phyloP scores from a whole-genome alignment of 2,888 invertebrate species.

The Diplazon laetatorius region DNA sequence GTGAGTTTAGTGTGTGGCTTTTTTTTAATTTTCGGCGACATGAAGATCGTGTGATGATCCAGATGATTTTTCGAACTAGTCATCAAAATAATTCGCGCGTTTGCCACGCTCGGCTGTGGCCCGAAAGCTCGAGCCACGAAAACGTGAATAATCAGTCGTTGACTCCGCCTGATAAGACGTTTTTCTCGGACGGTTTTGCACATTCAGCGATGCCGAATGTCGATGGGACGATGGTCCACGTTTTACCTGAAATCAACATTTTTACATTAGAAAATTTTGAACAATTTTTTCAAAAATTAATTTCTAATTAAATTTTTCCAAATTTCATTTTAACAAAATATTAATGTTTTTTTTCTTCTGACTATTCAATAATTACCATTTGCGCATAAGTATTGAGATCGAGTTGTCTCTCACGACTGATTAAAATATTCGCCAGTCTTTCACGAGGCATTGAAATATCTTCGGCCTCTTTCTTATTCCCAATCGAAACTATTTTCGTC shows the following conservation, averaged over 20 bases:
- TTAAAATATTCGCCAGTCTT: neutral
- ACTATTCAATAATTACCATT: neutral
- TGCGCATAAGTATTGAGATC: conserved; percentile 1
- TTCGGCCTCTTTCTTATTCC: neutral
- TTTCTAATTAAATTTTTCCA: too few relatives aligned
- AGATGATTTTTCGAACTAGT: conserved; percentile 39
- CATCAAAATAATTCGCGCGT: neutral
- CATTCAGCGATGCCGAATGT: neutral
- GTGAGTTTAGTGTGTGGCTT: conserved; percentile 68
- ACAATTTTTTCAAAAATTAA: too few relatives aligned
- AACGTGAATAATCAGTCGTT: neutral
- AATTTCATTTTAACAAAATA: too few relatives aligned
- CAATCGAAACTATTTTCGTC: conserved; percentile 11
- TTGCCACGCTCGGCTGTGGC: conserved; percentile 26
- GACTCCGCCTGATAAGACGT: neutral
- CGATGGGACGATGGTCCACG: neutral
- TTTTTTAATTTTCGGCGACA: conserved; percentile 67
- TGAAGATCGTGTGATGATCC: conserved; percentile 68
- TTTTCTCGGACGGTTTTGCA: neutral
- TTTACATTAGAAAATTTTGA: too few relatives aligned
- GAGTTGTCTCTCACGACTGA: neutral
- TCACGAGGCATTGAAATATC: neutral
- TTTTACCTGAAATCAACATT: neutral
- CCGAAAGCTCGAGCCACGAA: conserved; percentile 26
- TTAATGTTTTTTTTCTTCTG: too few relatives aligned